Percentiles rank a stretch among this genome's conserved stretches.
Evolutionary conservation across 2,888 invertebrate genomes (phyloP).

Genomic region (Eudasyphora cyanicolor): DNA sequence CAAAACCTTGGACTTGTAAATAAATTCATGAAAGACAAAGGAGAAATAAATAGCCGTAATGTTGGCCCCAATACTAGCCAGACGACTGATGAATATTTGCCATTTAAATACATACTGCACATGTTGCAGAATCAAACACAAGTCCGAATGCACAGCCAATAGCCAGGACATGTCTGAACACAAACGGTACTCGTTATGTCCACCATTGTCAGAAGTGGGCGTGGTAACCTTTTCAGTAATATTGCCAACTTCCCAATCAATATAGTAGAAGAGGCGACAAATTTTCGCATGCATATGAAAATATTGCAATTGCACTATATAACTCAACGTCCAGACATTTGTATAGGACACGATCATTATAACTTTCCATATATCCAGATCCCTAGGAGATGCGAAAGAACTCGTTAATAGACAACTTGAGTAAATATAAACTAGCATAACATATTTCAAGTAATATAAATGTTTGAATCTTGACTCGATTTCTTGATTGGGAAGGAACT

Average conservation of each 20-base stretch:
- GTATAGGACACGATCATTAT: neutral
- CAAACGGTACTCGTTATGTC: neutral
- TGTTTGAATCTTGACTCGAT: slow-evolving; percentile 25
- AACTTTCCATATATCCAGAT: neutral
- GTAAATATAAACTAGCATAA: neutral
- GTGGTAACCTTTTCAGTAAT: neutral
- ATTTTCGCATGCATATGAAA: slow-evolving; percentile 30
- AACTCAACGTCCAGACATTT: neutral
- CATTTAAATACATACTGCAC: slow-evolving; percentile 7
- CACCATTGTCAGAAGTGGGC: neutral
- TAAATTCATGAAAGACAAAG: slow-evolving; percentile 21
- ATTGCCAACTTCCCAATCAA: slow-evolving; percentile 36
- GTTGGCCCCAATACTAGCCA: neutral
- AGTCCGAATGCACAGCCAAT: neutral
- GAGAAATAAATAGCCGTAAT: slow-evolving; percentile 13
- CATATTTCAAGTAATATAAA: slow-evolving; percentile 3
- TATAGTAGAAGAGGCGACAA: slow-evolving; percentile 37
- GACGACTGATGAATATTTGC: slow-evolving; percentile 11
- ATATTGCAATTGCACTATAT: slow-evolving; percentile 26
- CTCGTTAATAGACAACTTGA: neutral
- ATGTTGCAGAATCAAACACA: neutral
- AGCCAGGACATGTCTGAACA: neutral
- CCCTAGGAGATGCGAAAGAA: neutral
- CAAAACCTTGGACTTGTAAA: neutral
- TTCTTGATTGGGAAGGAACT: neutral